Base-by-base conservation (phyloP, 2,888 invertebrate species). In the Nomada ferruginata region DNA sequence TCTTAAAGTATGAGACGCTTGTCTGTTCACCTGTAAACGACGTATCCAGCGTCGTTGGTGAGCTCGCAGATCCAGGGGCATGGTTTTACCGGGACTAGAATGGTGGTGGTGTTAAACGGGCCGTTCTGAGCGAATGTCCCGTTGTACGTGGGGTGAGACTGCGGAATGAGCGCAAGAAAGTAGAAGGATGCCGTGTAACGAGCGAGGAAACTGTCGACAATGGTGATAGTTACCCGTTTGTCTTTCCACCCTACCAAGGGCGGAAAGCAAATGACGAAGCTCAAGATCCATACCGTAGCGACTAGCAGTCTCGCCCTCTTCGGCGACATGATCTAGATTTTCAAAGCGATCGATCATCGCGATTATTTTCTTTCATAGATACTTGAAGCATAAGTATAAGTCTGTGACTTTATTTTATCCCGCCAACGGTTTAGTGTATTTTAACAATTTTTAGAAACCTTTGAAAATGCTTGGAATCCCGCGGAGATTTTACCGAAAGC, bases 191-290 rank as follows among this genome's bases (percentile, higher is more conserved):
- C 1, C 11, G 52, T 73, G 20, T 60, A 66, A 74, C 60, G 81
- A 71, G 76, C n/a, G 60, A 60, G 53, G 18, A 55, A 57, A 74
- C 50, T 5, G 61, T 52, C 44, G 18, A 60, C 10, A 29, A 53
- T 57, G 63, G 47, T 44, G 68, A 52, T 77, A 83, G 94, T 94
- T 95, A 96, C 95, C 95, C 95, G 95, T 92, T 95, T 94, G 94
- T 97, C 97, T 92, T 97, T 98, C 98, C 98, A 98, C 11, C 98
- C 98, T 63, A 99, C 97, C 75, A 99, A 95, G 3, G 99, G 99
- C 60, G 99, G 99, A 93, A 99, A 98, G 93, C 99, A 99, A 89
- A 99, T 99, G 89, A 98, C 96, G 93, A 99, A 99, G 77, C 98
- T 98, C 74, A 98, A 95, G 83, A 98, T 96, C 99, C 99, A 99